Conservation (phyloP, 2,113 vertebrate species). For the Clarias gariepinus region DNA sequence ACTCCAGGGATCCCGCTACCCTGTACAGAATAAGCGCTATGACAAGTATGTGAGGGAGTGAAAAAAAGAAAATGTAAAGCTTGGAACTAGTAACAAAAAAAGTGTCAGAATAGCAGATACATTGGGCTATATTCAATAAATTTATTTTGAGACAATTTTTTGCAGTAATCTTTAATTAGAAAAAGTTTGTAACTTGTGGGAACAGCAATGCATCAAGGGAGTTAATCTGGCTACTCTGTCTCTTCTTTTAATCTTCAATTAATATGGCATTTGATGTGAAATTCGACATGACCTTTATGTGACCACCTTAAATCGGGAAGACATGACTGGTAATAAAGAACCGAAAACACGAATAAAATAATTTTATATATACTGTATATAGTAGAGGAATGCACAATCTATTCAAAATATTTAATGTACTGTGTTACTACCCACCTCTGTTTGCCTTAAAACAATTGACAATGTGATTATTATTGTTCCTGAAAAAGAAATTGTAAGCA, state of each 20-base stretch:
- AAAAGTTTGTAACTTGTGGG: not conserved
- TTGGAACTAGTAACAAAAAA: not conserved
- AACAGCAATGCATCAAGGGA: not conserved
- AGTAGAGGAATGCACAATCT: not conserved
- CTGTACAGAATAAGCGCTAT: too few relatives aligned
- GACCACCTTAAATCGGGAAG: not conserved
- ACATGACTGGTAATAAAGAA: not conserved
- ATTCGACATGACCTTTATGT: not conserved
- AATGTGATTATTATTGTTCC: not conserved
- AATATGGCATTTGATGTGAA: not conserved
- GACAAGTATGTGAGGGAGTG: too few relatives aligned
- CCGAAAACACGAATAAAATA: not conserved
- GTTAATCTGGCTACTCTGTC: not conserved
- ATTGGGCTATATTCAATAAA: not conserved
- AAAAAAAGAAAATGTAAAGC: not conserved
- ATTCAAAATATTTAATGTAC: not conserved
- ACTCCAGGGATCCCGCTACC: too few relatives aligned
- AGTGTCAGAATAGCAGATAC: not conserved
- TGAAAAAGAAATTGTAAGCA: slow-evolving; percentile 15
- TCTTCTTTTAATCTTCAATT: not conserved
- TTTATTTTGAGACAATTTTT: not conserved
- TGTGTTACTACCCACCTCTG: not conserved
- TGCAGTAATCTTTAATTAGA: not conserved
- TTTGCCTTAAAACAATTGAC: not conserved
- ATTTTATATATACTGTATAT: not conserved